phyloP scores from a whole-genome alignment of 2,113 vertebrate species.

The Brienomyrus brachyistius region DNA sequence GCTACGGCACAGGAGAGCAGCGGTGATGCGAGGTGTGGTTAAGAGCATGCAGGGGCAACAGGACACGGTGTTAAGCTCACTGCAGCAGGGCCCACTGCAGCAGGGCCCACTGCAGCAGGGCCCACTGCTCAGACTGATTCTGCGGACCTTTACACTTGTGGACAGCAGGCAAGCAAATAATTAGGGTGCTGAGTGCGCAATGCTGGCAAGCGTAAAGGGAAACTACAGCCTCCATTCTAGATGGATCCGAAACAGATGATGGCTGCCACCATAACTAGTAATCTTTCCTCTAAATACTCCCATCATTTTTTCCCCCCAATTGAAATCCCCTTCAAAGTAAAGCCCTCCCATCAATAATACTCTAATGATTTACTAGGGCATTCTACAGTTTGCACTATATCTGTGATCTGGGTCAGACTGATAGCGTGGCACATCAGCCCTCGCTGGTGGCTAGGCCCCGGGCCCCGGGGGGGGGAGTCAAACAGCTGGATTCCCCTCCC shows the following conservation, averaged over 20 bases:
- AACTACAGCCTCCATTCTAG: neutral
- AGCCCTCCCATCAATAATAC: neutral
- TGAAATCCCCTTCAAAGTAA: neutral
- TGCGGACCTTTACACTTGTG: neutral
- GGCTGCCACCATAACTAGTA: neutral
- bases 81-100: no score
- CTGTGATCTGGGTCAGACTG: neutral
- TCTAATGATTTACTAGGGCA: neutral
- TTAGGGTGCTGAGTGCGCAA: neutral
- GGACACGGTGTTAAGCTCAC: neutral
- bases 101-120: neutral
- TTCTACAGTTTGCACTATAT: neutral
- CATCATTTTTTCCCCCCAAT: neutral
- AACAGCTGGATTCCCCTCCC: neutral
- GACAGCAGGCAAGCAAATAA: neutral
- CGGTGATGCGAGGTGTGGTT: neutral
- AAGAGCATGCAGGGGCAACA: neutral
- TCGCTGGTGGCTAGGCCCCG: neutral
- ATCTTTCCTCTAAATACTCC: neutral
- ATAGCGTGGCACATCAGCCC: neutral
- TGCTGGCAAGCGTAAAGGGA: neutral
- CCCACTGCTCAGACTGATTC: neutral
- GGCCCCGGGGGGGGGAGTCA: neutral
- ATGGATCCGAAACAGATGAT: neutral
- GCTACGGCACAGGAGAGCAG: neutral